Evolutionary conservation across 1,140 invertebrate species (phyloP).

Genomic region (Danaus melanippus): DNA sequence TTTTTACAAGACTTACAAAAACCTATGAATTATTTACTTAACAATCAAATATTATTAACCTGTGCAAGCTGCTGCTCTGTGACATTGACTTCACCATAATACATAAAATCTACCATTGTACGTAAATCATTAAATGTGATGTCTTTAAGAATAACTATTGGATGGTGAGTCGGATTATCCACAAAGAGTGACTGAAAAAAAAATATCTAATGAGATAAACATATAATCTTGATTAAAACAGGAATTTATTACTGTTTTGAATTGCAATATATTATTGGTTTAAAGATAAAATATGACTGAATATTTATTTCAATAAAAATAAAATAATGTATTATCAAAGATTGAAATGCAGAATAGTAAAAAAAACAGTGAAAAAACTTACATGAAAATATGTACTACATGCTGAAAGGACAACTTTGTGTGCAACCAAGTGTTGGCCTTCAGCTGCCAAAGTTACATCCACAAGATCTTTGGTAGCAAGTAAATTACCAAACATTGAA

Average conservation of each 20-base stretch:
- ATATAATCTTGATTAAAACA: neutral
- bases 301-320: too few species aligned
- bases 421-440: slow-evolving; percentile 86
- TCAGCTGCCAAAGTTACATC: slow-evolving; percentile 91
- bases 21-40: neutral
- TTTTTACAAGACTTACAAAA: neutral
- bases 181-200: slow-evolving; percentile 51
- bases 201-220: slow-evolving; percentile 6
- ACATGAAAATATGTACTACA: slow-evolving; percentile 92
- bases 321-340: neutral
- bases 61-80: slow-evolving; percentile 89
- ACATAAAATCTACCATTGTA: slow-evolving; percentile 94
- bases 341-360: neutral
- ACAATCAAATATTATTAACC: slow-evolving; percentile 22
- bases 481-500: slow-evolving; percentile 84
- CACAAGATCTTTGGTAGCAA: slow-evolving; percentile 86
- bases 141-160: slow-evolving; percentile 92
- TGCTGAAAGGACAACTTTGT: slow-evolving; percentile 89
- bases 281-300: too few species aligned
- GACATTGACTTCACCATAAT: slow-evolving; percentile 92
- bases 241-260: neutral
- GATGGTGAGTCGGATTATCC: slow-evolving; percentile 88
- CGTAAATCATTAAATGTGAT: slow-evolving; percentile 88
- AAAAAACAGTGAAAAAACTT: slow-evolving; percentile 31
- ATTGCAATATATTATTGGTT: neutral